Base-by-base conservation (phyloP, 2,797 vertebrate genomes). In the Pterois miles region DNA sequence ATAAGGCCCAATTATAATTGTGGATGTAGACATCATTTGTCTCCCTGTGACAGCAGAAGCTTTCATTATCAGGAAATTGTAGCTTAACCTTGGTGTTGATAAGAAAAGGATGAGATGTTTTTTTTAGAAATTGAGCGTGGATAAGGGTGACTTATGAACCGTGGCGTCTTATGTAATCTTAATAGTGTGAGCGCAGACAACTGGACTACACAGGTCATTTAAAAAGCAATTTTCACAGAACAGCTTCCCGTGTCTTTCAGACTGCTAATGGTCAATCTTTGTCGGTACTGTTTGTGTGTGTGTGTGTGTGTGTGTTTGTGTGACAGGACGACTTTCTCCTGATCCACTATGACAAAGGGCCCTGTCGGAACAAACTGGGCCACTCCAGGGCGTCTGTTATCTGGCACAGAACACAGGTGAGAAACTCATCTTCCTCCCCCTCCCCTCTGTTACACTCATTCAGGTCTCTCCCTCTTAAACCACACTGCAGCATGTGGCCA, bases 371-470 rank as follows among this genome's bases (percentile, higher is more conserved):
- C 95, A 99, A 99, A 94, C 93, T 99, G 89, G 98, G 98, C 83
- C 98, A 99, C 90, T 99, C 98, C 93, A 96, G 98, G 88, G 98
- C 98, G 0, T 99, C 98, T 1, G 98, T 99, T 83, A 99, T 99
- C 94, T 99, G 98, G 98, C 98, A 99, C 94, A 97, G 98, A 96
- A 99, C 98, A 34, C 98, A 99, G 97, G 98, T 99, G 93, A 92
- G 94, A 86, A 78, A 29, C 20, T n/a, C 40, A 23, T 33, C 73
- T 43, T 22, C 25, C 66, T 46, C 43, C 29, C 31, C 38, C 36
- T 7, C 36, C 36, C 40, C 13, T 20, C 16, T 53, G 46, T 54
- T 36, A n/a, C 76, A 43, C 50, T 58, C 70, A 52, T 57, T 60
- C 65, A 40, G 27, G 20, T 3, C 20, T 6, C 56, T 22, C 38